Percentiles rank a stretch among this genome's conserved stretches.
phyloP scores from a whole-genome alignment of 1,140 invertebrate species.

The Chymomyza costata region DNA sequence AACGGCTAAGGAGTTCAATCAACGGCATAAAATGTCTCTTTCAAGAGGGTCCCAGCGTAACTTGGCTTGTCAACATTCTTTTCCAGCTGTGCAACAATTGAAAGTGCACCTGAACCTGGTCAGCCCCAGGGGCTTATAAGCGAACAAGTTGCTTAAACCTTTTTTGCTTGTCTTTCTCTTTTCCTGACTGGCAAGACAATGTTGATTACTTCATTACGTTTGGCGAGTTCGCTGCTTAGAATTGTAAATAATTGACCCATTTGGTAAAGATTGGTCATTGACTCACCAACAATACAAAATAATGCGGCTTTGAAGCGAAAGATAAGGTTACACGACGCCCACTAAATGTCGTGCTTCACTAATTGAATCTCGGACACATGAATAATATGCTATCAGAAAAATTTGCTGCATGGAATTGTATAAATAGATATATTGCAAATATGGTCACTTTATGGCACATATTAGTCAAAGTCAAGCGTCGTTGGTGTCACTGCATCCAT shows the following conservation, averaged over 20 bases:
- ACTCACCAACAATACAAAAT: too few relatives aligned
- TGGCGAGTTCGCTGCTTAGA: background rate
- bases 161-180: constrained; percentile 14
- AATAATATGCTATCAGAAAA: too few relatives aligned
- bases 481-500: constrained; percentile 15
- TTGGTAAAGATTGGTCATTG: too few relatives aligned
- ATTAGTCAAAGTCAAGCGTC: constrained; percentile 7
- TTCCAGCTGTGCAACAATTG: constrained; percentile 49
- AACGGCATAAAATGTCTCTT: too few relatives aligned
- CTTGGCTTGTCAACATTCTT: constrained; percentile 1
- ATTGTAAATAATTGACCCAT: too few relatives aligned
- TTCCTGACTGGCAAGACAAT: constrained; percentile 14
- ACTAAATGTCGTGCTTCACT: constrained; percentile 45
- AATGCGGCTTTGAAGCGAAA: too few relatives aligned
- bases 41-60: background rate
- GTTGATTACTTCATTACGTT: constrained; percentile 50
- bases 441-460: constrained; percentile 22
- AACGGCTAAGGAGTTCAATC: too few relatives aligned
- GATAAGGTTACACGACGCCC: constrained; percentile 26
- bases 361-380: constrained; percentile 30
- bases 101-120: constrained; percentile 33
- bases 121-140: constrained; percentile 29
- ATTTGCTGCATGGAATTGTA: too few relatives aligned
- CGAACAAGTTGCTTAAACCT: constrained; percentile 28
- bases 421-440: too few relatives aligned